These are phyloP conservation scores for Kryptopterus vitreolus DNA, from an alignment of 2,797 vertebrate species.

Conservation along the genomic window DNA sequence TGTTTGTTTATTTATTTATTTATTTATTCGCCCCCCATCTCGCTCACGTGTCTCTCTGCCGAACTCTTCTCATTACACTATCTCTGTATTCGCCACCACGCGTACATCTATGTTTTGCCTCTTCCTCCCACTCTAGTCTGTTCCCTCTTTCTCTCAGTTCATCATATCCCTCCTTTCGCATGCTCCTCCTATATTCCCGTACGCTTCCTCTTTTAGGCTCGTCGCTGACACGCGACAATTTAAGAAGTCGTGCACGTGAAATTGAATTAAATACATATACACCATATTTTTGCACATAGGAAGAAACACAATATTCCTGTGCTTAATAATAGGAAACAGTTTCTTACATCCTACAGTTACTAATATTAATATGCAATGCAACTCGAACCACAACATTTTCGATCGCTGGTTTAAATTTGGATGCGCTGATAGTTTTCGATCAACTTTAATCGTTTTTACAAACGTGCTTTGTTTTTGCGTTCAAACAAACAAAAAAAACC, in stretches of 20 bases:
- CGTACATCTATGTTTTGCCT: slow-evolving; percentile 8
- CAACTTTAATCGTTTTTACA: too few relatives aligned
- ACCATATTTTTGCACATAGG: background rate
- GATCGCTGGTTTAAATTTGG: too few relatives aligned
- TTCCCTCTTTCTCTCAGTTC: slow-evolving; percentile 46
- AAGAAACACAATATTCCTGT: too few relatives aligned
- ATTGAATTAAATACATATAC: background rate
- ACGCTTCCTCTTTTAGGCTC: slow-evolving; percentile 24
- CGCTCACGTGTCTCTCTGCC: background rate
- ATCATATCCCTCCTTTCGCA: slow-evolving; percentile 10
- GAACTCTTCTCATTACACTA: slow-evolving; percentile 7
- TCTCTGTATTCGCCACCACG: slow-evolving; percentile 11
- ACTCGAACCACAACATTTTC: too few relatives aligned
- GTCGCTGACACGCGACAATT: background rate
- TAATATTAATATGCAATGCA: background rate
- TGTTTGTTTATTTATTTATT: too few relatives aligned
- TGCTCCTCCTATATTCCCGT: background rate
- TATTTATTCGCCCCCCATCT: background rate
- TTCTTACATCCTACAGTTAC: too few relatives aligned
- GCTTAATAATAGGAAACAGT: too few relatives aligned
- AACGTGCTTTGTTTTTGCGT: too few relatives aligned
- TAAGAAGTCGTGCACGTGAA: background rate
- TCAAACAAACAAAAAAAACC: too few relatives aligned
- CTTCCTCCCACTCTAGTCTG: slow-evolving; percentile 26
- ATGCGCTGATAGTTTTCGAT: too few relatives aligned